A percentile compares a stretch with the other conserved stretches of the same genome.
These are phyloP conservation scores for Drosophila picticornis DNA, from an alignment of 2,888 invertebrate genomes.

Conservation along the genomic window DNA sequence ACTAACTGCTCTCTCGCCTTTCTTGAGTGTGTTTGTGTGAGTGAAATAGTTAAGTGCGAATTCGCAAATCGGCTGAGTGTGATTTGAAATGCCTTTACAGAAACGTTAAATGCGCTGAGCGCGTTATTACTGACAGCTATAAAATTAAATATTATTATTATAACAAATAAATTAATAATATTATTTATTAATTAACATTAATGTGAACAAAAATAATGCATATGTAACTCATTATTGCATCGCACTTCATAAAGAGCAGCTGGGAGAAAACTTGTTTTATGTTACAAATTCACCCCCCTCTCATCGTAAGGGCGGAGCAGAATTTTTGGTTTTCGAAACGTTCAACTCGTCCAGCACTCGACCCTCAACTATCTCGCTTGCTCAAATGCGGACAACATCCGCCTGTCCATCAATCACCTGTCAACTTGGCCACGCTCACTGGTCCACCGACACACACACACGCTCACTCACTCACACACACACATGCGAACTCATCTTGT, in stretches of 20 bases:
- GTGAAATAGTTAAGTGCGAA: conserved; percentile 6
- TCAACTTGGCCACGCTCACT: conserved; percentile 77
- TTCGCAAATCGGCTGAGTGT: conserved; percentile 14
- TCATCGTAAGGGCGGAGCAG: conserved; percentile 59
- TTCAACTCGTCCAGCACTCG: conserved; percentile 45
- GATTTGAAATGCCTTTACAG: conserved; percentile 6
- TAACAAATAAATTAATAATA: not conserved
- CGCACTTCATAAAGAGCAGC: conserved; percentile 4
- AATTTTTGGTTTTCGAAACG: conserved; percentile 34
- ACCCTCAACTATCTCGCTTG: conserved; percentile 46
- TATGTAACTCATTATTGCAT: not conserved
- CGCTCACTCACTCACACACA: conserved; percentile 8
- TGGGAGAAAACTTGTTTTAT: conserved; percentile 47
- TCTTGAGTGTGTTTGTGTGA: conserved; percentile 8
- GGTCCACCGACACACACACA: conserved; percentile 40
- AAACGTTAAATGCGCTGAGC: not conserved
- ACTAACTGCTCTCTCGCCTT: not conserved
- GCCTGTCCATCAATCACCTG: conserved; percentile 84
- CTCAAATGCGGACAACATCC: conserved; percentile 34
- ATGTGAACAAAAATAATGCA: not conserved
- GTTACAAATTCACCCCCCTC: conserved; percentile 6
- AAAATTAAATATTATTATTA: not conserved
- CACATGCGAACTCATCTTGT: conserved; percentile 18
- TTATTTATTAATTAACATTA: not conserved
- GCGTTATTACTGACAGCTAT: not conserved